Base-by-base conservation (phyloP, 1,140 invertebrate genomes). In the Ceratoteleas bidentatus region DNA sequence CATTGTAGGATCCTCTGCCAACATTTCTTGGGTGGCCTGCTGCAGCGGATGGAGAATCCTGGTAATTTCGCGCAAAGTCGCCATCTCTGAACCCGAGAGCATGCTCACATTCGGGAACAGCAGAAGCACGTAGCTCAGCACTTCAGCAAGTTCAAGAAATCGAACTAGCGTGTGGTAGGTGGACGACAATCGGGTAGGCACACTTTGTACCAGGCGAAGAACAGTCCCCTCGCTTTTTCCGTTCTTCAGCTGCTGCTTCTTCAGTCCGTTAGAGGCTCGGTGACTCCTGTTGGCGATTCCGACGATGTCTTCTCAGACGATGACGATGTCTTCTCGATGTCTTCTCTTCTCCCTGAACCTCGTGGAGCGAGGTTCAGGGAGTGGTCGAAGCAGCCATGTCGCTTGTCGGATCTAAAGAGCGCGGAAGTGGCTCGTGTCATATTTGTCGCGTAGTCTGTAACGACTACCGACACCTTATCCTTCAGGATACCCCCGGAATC, bases 101-200 rank as follows among this genome's bases (percentile, higher is more conserved):
- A 70, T 70, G 6, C 43, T 60, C 9, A 70, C 36, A 10, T 58
- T 43, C n/a, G 33, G 36, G 32, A 47, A 52, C 40, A 60, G 58
- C 5, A 60, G 24, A 3, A 52, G 40, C 2, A 56, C 24, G 6
- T 4, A 6, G 16, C 24, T 16, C 8, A 60, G 45, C 9, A 60
- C 15, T 11, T 52, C 43, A 7, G 33, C 10, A 2, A 69, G 10
- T 52, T 69, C 64, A 10, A 68, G 36, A 77, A 79, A 76, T 6
- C 54, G 36, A 9, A 58, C 47, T 8, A 65, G 52, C 64, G 47
- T 69, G 47, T 52, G 36, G 52, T 70, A 62, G 16, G 62, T 50
- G 0, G 79, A 79, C 14, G 72, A 79, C 74, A 69, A 84, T n/a
- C 83, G 45, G 0, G 74, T 84, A 57, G 70, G n/a, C n/a, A 79